Conservation (phyloP, 2,797 vertebrate genomes). For the Pteropus rufus region DNA sequence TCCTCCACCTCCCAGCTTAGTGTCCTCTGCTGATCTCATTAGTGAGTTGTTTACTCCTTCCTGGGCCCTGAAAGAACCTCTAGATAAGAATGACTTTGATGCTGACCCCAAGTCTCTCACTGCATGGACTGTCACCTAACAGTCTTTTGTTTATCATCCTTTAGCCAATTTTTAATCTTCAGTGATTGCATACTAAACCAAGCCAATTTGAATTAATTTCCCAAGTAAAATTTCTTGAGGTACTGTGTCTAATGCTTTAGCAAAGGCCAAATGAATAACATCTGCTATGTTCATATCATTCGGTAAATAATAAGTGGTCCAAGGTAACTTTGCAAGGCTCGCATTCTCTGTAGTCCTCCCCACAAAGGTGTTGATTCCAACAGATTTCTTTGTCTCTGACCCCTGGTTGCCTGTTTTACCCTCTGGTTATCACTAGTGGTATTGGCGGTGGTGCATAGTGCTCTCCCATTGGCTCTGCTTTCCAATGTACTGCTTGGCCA, state of each 20-base stretch:
- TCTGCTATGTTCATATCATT: slow-evolving; percentile 12
- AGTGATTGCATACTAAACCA: slow-evolving; percentile 60
- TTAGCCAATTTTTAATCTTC: slow-evolving; percentile 75
- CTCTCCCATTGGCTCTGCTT: slow-evolving; percentile 32
- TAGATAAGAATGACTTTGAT: slow-evolving; percentile 36
- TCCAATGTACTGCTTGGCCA: not conserved
- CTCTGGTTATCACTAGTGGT: not conserved
- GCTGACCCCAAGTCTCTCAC: slow-evolving; percentile 42
- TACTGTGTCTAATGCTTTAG: slow-evolving; percentile 53
- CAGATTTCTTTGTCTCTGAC: not conserved
- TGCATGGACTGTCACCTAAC: slow-evolving; percentile 44
- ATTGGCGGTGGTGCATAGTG: not conserved
- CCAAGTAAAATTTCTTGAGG: slow-evolving; percentile 51
- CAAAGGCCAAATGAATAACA: slow-evolving; percentile 54
- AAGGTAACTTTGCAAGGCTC: not conserved
- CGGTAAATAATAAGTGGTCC: not conserved
- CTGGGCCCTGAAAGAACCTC: slow-evolving; percentile 25
- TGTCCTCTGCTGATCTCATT: slow-evolving; percentile 64
- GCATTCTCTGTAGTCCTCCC: not conserved
- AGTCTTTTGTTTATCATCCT: slow-evolving; percentile 75
- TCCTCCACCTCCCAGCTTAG: not conserved
- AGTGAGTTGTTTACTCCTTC: slow-evolving; percentile 34
- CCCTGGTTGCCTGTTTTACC: not conserved
- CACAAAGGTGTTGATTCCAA: not conserved
- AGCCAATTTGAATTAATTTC: slow-evolving; percentile 79